Evolutionary conservation across 2,797 vertebrate species (phyloP).

Genomic region (Clarias platycephalus): DNA sequence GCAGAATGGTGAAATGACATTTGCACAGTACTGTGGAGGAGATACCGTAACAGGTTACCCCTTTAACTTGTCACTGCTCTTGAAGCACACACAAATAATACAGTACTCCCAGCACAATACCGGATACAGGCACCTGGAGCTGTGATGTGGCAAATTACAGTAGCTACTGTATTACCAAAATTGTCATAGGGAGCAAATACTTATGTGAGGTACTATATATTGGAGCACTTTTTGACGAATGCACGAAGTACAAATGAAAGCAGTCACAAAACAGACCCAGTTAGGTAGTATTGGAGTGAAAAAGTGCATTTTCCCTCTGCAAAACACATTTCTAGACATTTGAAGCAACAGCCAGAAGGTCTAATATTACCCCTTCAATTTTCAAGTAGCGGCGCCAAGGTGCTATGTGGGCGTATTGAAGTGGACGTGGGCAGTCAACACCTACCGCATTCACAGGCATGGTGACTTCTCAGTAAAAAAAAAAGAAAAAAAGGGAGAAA

Average conservation of each 20-base stretch:
- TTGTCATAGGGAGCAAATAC: neutral
- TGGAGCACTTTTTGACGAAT: neutral
- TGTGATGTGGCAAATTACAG: neutral
- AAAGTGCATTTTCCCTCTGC: neutral
- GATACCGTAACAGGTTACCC: no score
- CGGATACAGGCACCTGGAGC: neutral
- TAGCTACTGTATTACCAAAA: neutral
- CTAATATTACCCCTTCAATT: conserved; percentile 3
- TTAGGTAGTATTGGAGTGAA: neutral
- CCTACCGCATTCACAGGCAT: neutral
- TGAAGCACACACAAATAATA: neutral
- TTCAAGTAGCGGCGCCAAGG: neutral
- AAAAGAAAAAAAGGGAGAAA: neutral
- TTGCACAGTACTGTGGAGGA: no score
- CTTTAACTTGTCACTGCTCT: neutral
- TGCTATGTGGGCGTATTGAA: neutral
- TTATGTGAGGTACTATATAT: neutral
- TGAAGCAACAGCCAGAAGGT: neutral
- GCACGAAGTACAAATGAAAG: neutral
- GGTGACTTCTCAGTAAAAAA: neutral
- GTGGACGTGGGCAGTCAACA: conserved; percentile 2
- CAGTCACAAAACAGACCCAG: neutral
- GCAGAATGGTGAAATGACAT: no score
- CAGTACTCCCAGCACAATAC: neutral
- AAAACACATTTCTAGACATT: neutral